Conservation (phyloP, 2,888 invertebrate genomes). For the Rhingia rostrata region DNA sequence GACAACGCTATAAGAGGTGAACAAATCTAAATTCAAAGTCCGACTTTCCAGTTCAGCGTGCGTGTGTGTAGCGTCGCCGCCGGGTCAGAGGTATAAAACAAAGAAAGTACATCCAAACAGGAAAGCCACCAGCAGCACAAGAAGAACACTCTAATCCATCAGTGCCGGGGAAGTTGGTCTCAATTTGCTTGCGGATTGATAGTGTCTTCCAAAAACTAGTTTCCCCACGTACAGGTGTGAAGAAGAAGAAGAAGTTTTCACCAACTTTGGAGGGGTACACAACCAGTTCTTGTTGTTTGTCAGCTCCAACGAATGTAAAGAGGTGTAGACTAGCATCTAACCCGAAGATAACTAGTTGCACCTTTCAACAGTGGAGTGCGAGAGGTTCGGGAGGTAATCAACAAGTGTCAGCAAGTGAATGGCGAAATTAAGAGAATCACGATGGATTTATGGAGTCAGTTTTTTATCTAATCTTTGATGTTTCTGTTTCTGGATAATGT, state of each 20-base stretch:
- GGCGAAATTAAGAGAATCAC: conserved; percentile 26
- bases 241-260: conserved; percentile 30
- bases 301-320: conserved; percentile 12
- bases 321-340: conserved; percentile 22
- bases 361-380: not conserved
- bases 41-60: conserved; percentile 58
- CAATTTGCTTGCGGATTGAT: conserved; percentile 12
- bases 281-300: conserved; percentile 27
- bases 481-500: not conserved
- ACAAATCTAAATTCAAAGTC: not conserved
- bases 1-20: conserved; percentile 6
- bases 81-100: conserved; percentile 53
- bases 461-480: no score
- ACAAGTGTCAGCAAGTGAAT: conserved; percentile 7
- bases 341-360: conserved; percentile 21
- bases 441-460: conserved; percentile 14
- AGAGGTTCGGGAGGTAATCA: conserved; percentile 4
- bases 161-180: conserved; percentile 32
- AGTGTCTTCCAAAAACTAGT: conserved; percentile 52
- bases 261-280: conserved; percentile 5
- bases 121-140: not conserved
- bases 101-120: conserved; percentile 49
- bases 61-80: not conserved
- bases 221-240: conserved; percentile 14
- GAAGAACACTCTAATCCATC: conserved; percentile 24